Evolutionary conservation across 2,797 vertebrate species (phyloP).

Genomic region (Loris lydekkerianus): DNA sequence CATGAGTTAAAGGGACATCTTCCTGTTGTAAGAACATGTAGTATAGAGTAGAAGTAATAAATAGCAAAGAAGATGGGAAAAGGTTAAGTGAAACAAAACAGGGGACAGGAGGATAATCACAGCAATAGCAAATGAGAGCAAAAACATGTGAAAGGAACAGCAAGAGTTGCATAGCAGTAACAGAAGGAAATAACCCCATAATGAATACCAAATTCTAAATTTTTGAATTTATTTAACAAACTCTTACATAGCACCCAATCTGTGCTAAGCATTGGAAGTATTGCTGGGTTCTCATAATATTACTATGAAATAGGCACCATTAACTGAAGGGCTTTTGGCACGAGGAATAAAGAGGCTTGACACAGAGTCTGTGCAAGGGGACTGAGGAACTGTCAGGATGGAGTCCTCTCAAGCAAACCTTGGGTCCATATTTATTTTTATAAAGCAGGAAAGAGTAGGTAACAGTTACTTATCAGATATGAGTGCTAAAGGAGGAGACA

Average conservation of each 20-base stretch:
- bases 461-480: too few species aligned
- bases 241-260: neutral
- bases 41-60: neutral
- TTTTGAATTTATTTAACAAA: neutral
- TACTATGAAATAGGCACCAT: neutral
- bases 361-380: too few species aligned
- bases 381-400: too few species aligned
- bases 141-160: neutral
- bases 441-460: too few species aligned
- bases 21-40: neutral
- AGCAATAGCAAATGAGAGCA: neutral
- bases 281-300: neutral
- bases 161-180: neutral
- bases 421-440: too few species aligned
- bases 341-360: too few species aligned
- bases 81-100: neutral
- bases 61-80: neutral
- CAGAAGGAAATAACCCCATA: neutral
- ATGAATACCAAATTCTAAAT: neutral
- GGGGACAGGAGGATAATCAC: neutral
- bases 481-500: too few species aligned
- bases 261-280: neutral
- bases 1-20: neutral
- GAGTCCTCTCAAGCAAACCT: too few species aligned
- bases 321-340: neutral